Evolutionary conservation across 2,888 invertebrate genomes (phyloP).

Genomic region (Acrobasis repandana): DNA sequence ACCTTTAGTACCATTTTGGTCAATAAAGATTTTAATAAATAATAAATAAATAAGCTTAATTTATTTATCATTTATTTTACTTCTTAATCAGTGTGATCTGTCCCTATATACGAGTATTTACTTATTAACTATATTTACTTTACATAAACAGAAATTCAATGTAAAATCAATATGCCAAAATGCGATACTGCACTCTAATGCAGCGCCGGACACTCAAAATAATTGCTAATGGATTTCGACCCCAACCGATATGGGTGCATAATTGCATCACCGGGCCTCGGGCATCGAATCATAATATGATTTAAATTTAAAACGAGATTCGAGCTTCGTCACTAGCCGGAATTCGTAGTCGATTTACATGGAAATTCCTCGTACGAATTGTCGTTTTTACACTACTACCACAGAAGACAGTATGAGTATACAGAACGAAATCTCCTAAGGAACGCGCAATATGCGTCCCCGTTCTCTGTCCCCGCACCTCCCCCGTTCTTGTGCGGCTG

Average conservation of each 20-base stretch:
- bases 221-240: constrained; percentile 69
- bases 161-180: neutral
- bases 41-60: too few species aligned
- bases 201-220: constrained; percentile 43
- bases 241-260: constrained; percentile 68
- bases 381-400: neutral
- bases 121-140: too few species aligned
- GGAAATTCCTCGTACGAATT: constrained; percentile 1
- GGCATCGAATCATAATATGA: constrained; percentile 50
- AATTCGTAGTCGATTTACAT: constrained; percentile 4
- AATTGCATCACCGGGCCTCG: constrained; percentile 61
- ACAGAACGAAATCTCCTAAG: too few species aligned
- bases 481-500: too few species aligned
- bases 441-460: too few species aligned
- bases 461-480: too few species aligned
- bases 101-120: too few species aligned
- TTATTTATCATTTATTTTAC: too few species aligned
- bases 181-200: constrained; percentile 5
- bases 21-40: too few species aligned
- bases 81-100: too few species aligned
- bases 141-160: neutral
- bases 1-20: too few species aligned
- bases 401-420: too few species aligned
- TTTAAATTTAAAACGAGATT: constrained; percentile 23
- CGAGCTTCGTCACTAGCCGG: neutral